Conservation (phyloP, 2,888 invertebrate genomes). For the Sericinus montela region DNA sequence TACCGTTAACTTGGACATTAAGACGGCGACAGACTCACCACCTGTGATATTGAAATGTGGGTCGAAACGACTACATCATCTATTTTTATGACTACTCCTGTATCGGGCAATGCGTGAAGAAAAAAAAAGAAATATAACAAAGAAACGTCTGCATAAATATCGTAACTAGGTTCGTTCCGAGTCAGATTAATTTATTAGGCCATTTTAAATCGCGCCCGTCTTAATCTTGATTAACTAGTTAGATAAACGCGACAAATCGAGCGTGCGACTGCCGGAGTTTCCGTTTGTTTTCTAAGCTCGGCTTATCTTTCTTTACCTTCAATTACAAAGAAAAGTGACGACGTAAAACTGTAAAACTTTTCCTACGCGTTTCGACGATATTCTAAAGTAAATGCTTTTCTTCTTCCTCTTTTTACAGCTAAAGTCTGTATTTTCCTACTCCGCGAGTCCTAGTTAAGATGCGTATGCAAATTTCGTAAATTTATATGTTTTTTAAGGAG, state of each 20-base stretch:
- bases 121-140: neutral
- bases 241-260: constrained; percentile 58
- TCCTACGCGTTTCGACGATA: neutral
- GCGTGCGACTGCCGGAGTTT: constrained; percentile 35
- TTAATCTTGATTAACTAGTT: constrained; percentile 60
- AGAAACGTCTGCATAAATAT: neutral
- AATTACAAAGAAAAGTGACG: constrained; percentile 10
- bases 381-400: neutral
- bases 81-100: no score
- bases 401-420: no score
- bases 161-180: neutral
- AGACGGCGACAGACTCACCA: no score
- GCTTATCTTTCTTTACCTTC: constrained; percentile 17
- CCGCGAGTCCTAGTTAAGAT: no score
- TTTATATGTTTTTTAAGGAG: no score
- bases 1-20: no score
- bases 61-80: no score
- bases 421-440: no score
- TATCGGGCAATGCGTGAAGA: no score
- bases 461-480: no score
- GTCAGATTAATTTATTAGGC: constrained; percentile 17
- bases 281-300: constrained; percentile 14
- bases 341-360: neutral
- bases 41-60: no score
- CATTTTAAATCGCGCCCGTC: constrained; percentile 33